A percentile compares a stretch with the other conserved stretches of the same genome.
These are phyloP conservation scores for Polietes domitor DNA, from an alignment of 2,888 invertebrate species.

Conservation along the genomic window DNA sequence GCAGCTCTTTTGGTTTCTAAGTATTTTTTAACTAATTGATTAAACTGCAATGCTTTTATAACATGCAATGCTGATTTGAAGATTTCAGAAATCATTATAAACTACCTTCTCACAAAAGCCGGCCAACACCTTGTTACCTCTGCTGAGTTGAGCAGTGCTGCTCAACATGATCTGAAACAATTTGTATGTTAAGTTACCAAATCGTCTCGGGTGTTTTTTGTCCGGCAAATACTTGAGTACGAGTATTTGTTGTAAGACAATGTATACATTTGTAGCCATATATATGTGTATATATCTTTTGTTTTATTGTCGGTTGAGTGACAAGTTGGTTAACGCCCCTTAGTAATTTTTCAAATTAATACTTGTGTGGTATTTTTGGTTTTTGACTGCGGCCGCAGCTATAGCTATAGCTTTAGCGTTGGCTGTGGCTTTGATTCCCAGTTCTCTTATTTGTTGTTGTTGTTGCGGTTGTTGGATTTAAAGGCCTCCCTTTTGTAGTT, in stretches of 20 bases:
- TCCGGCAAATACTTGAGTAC: not conserved
- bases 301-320: conserved; percentile 66
- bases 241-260: conserved; percentile 13
- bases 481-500: conserved; percentile 69
- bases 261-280: not conserved
- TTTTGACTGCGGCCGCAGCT: not conserved
- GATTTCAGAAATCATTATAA: conserved; percentile 26
- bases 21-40: conserved; percentile 55
- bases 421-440: conserved; percentile 44
- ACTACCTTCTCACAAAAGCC: not conserved
- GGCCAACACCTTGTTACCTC: no score
- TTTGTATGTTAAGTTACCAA: conserved; percentile 29
- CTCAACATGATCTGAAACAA: conserved; percentile 30
- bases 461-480: conserved; percentile 44
- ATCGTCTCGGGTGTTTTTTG: conserved; percentile 22
- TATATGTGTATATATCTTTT: conserved; percentile 45
- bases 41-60: conserved; percentile 42
- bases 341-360: conserved; percentile 72
- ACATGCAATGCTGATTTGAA: conserved; percentile 52
- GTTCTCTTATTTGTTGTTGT: conserved; percentile 60
- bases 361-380: conserved; percentile 64
- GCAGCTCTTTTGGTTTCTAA: conserved; percentile 24
- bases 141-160: not conserved
- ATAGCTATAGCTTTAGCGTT: no score
- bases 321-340: conserved; percentile 71